Base-by-base conservation (phyloP, 2,888 invertebrate genomes). In the Argyresthia goedartella region DNA sequence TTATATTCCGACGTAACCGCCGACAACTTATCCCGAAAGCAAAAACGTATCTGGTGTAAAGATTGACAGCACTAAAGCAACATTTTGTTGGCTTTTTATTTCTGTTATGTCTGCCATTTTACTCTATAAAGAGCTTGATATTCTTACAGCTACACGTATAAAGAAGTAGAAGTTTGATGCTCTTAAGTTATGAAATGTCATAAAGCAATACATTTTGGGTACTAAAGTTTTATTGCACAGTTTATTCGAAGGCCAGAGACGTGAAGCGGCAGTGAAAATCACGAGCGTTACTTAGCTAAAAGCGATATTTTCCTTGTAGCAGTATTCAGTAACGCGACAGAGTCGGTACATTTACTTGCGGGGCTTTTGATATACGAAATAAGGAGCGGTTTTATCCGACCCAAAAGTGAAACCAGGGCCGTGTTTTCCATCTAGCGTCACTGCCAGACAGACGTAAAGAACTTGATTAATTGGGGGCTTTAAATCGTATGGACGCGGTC, bases 1-100 rank as follows among this genome's bases (percentile, higher is more conserved):
- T 81, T 81, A 78, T 76, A 76, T 74, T 69, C 70, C 64, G 63
- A 65, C 60, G 64, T 65, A 58, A 61, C 63, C 62, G 63, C 63
- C 62, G 60, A 67, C 69, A 64, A 70, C 73, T 66, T 67, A 71
- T 67, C 60, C 57, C 52, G 54, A 48, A 50, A 43, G 57, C 64
- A 76, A 74, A 74, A 75, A 73, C 56, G 60, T 54, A 64, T 66
- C 61, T 62, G 63, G 61, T 66, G 63, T 65, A 59, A 61, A 64
- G 68, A 72, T 73, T 66, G 69, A 71, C 72, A 65, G 66, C 55
- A 54, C 60, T 57, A 60, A 54, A 63, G 59, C 59, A 59, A 60
- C 59, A 59, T 61, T 54, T 51, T 59, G 25, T 46, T 46, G 10
- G 43, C 43, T 14, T 43, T 43, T 43, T 43, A n/a, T 43, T 43